Evolutionary conservation across 2,888 invertebrate species (phyloP).

Genomic region (Tuberolachnus salignus): DNA sequence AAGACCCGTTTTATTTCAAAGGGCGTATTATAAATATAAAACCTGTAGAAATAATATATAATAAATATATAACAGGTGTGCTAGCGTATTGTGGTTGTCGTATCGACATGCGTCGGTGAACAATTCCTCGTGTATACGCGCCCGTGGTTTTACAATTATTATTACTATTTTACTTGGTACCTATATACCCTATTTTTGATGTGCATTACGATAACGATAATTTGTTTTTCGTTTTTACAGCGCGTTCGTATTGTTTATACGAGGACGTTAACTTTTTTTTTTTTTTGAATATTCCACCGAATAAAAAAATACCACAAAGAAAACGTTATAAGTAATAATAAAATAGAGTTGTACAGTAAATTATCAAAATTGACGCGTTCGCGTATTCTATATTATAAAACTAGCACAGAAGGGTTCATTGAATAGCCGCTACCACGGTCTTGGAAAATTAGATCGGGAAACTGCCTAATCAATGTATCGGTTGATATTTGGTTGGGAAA

Average conservation of each 20-base stretch:
- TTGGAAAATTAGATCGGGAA: too few relatives aligned
- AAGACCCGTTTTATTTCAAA: not conserved
- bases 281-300: not conserved
- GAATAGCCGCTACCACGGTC: too few relatives aligned
- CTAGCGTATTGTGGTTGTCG: not conserved
- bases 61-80: constrained; percentile 41
- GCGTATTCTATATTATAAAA: too few relatives aligned
- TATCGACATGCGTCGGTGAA: constrained; percentile 37
- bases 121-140: constrained; percentile 1
- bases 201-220: constrained; percentile 16
- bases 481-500: too few relatives aligned
- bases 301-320: not conserved
- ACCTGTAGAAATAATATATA: constrained; percentile 33
- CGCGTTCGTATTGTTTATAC: not conserved
- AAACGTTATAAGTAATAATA: not conserved
- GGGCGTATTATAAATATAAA: constrained; percentile 25
- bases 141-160: constrained; percentile 26
- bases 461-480: too few relatives aligned
- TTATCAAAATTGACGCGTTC: too few relatives aligned
- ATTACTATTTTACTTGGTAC: constrained; percentile 1
- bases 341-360: too few relatives aligned
- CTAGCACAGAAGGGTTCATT: too few relatives aligned
- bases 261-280: constrained; percentile 1
- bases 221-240: not conserved
- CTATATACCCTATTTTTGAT: not conserved